Percentiles rank a stretch among this genome's conserved stretches.
phyloP scores from a whole-genome alignment of 1,140 invertebrate genomes.

The Zaprionus ghesquierei region DNA sequence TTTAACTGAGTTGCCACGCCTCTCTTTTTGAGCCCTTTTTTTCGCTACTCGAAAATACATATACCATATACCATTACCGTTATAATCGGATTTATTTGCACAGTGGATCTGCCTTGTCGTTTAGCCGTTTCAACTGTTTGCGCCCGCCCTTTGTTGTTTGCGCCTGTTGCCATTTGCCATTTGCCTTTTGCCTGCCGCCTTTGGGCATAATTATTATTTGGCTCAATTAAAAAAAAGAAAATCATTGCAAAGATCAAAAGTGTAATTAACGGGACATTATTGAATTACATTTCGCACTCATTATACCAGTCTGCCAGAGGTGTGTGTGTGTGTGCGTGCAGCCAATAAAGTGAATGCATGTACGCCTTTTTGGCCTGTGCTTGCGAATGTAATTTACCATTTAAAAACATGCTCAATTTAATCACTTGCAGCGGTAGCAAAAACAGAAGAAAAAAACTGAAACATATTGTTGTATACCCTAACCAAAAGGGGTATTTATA shows the following conservation, averaged over 20 bases:
- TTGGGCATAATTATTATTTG: slow-evolving; percentile 29
- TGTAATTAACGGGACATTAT: slow-evolving; percentile 50
- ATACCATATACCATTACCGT: background rate
- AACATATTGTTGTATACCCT: slow-evolving; percentile 7
- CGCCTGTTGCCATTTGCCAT: no score
- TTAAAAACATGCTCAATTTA: slow-evolving; percentile 36
- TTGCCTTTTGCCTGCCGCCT: background rate
- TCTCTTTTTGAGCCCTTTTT: background rate
- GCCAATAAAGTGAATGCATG: slow-evolving; percentile 7
- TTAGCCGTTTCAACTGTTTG: slow-evolving; percentile 21
- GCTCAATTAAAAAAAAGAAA: slow-evolving; percentile 31
- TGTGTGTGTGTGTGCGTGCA: background rate
- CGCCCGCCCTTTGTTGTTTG: slow-evolving; percentile 1
- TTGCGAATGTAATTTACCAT: slow-evolving; percentile 36
- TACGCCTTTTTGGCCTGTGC: slow-evolving; percentile 9
- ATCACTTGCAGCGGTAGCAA: slow-evolving; percentile 12
- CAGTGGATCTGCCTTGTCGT: slow-evolving; percentile 1
- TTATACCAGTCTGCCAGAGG: background rate
- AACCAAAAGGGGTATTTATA: background rate
- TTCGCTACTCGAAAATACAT: background rate
- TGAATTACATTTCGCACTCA: slow-evolving; percentile 52
- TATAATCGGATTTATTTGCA: slow-evolving; percentile 35
- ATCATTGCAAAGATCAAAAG: slow-evolving; percentile 49
- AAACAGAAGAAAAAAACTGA: slow-evolving; percentile 10
- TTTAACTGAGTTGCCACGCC: slow-evolving; percentile 2